phyloP scores from a whole-genome alignment of 2,888 invertebrate genomes.

The Odontomyia ornata region DNA sequence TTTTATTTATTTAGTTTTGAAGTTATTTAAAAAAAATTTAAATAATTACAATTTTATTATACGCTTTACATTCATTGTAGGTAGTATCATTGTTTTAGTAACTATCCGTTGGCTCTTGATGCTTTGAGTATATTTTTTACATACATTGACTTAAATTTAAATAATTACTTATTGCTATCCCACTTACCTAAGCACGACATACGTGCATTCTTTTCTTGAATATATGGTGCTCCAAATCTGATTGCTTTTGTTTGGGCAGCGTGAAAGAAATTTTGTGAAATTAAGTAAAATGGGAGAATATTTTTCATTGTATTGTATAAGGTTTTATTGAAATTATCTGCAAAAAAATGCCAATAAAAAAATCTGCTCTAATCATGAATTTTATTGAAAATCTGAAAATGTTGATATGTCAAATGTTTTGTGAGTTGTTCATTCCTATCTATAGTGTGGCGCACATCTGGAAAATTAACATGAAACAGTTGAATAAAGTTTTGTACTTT shows the following conservation, averaged over 20 bases:
- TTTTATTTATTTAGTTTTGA: neutral
- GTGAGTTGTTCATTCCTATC: no score
- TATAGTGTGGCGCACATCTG: no score
- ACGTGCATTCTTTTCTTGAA: constrained; percentile 30
- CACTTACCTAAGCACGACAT: constrained; percentile 41
- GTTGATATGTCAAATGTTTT: no score
- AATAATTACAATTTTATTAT: neutral
- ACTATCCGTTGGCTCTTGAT: constrained; percentile 37
- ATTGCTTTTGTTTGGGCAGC: neutral
- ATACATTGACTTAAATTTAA: constrained; percentile 6
- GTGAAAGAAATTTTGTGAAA: neutral
- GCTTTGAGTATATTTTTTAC: constrained; percentile 36
- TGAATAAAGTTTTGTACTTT: no score
- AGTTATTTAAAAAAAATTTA: neutral
- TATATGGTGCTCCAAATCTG: neutral
- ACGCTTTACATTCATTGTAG: neutral
- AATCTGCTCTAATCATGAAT: no score
- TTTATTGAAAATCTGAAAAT: no score
- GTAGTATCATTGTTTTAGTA: constrained; percentile 2
- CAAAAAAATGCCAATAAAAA: no score
- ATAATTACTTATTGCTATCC: neutral
- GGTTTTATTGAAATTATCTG: no score
- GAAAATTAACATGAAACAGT: no score
- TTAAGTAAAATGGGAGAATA: no score
- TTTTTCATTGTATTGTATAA: no score